Evolutionary conservation across 2,888 invertebrate genomes (phyloP).

Genomic region (Scaptomyza caliginosa): DNA sequence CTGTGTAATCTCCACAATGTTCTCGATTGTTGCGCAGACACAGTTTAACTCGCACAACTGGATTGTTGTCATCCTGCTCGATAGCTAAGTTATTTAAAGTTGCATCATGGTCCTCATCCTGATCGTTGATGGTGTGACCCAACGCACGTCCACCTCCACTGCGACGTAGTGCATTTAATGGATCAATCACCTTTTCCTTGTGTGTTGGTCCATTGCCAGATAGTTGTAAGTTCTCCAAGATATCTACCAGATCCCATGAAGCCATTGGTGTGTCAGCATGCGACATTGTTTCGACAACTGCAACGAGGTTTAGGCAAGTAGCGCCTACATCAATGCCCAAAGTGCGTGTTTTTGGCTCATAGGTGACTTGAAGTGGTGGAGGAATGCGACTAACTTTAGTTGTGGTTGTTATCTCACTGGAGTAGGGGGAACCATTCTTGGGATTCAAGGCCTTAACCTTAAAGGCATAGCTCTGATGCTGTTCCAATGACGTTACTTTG

Average conservation of each 20-base stretch:
- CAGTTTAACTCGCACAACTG: constrained; percentile 91
- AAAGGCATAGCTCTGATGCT: constrained; percentile 93
- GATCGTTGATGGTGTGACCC: constrained; percentile 75
- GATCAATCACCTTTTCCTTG: constrained; percentile 89
- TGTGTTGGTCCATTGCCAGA: constrained; percentile 89
- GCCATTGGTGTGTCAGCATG: constrained; percentile 86
- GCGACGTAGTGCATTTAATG: constrained; percentile 85
- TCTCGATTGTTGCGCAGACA: constrained; percentile 92
- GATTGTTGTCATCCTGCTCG: constrained; percentile 86
- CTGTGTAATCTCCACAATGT: constrained; percentile 92
- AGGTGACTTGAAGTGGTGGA: constrained; percentile 91
- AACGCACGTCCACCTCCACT: constrained; percentile 85
- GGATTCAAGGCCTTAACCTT: constrained; percentile 95
- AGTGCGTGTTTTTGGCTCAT: constrained; percentile 90
- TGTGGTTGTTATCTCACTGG: constrained; percentile 91
- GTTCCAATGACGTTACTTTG: constrained; percentile 93
- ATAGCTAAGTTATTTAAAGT: constrained; percentile 86
- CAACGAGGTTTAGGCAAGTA: constrained; percentile 91
- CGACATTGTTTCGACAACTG: constrained; percentile 89
- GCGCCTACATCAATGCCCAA: constrained; percentile 92
- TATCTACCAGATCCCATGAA: constrained; percentile 90
- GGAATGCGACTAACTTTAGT: constrained; percentile 94
- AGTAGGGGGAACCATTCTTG: constrained; percentile 94
- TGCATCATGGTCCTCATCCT: constrained; percentile 82
- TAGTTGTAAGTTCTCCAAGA: constrained; percentile 87